Evolutionary conservation across 2,888 invertebrate genomes (phyloP), one percentile per base, ranked within the genome.

Genomic region (Amaurobius ferox): DNA sequence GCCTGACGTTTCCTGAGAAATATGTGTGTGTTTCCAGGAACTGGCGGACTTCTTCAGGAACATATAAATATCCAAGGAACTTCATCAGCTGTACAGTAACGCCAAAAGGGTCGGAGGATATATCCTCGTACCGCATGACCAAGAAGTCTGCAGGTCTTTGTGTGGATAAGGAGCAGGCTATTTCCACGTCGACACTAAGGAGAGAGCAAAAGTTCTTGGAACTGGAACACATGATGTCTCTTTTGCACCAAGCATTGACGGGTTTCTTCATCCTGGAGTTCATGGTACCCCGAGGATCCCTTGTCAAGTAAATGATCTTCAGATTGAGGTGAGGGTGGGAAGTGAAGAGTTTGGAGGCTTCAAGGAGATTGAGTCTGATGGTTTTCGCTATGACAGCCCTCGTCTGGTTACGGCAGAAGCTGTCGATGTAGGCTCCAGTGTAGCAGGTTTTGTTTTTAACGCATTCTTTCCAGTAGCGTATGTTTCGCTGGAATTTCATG

Each of bases 281-380:
- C 79, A 90, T 86, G 26, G 89, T 89, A 3, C 89, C 90, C 11
- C 90, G 78, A 1, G 90, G 90, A 73, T 90, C 90, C 16, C 90
- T 78, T 32, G 89, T 83, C 67, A 90, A 73, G 79, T 89, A 89
- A 35, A 90, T 80, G 19, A 90, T 74, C 62, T 88, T 89, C 26
- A 89, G 79, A n/a, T 88, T 81, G 0, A 89, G 81, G 29, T 88
- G 71, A 11, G 86, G 85, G 44, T 83, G 67, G 19, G 73, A 86
- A 19, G 70, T 72, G 32, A 89, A 86, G 7, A 89, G 66, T 1
- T 83, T 74, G 11, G 86, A 76, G 30, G 89, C 86, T 30, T 89
- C 81, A 16, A 81, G 70, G 19, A 90, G 83, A 13, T 89, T 86
- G 5, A 90, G 71, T 29, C 90, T 74, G 32, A 90, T 90, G 7